Evolutionary conservation across 2,888 invertebrate species (phyloP), one percentile per base, ranked within the genome.

Genomic region (Lasioglossum calceatum): DNA sequence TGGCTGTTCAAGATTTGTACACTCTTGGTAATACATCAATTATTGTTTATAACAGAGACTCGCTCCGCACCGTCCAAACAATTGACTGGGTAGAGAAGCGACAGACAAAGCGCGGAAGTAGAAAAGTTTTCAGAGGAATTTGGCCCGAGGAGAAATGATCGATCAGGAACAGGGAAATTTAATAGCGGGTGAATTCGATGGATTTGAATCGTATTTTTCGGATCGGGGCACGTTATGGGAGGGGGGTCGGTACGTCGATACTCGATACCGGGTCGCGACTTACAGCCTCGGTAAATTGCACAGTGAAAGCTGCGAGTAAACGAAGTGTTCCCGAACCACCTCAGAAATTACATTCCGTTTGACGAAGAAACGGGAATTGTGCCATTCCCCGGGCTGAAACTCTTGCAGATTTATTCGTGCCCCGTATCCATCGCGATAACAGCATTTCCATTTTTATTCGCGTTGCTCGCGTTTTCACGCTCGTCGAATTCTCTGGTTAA

Each of bases 301-400:
- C 39, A 44, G 72, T 7, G 79, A 83, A 67, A 73, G 72, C n/a
- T 36, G 8, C n/a, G 27, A 12, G n/a, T 47, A 67, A 83, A 72
- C 44, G 76, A 78, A 76, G 71, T 71, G 23, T 39, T 23, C 42
- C 16, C 27, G 73, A 77, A 54, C 42, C 54, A 50, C 42, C 77
- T 77, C 74, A 74, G 78, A 85, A 85, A 85, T 85, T 79, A 78
- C 79, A 77, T 85, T 77, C 42, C 54, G 61, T 42, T n/a, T 36
- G 19, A 71, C 74, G 77, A 58, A 74, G 84, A 72, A 82, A 74
- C 54, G 64, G 32, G 64, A n/a, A 32, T 64, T 7, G 7, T 32
- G 8, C 64, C 32, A 19, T 32, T 64, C 64, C 32, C 64, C 16
- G 64, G 64, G 2, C 32, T 64, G 32, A 64, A 64, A 58, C 64